phyloP scores from a whole-genome alignment of 2,113 vertebrate species.

The Pterocles orientalis region DNA sequence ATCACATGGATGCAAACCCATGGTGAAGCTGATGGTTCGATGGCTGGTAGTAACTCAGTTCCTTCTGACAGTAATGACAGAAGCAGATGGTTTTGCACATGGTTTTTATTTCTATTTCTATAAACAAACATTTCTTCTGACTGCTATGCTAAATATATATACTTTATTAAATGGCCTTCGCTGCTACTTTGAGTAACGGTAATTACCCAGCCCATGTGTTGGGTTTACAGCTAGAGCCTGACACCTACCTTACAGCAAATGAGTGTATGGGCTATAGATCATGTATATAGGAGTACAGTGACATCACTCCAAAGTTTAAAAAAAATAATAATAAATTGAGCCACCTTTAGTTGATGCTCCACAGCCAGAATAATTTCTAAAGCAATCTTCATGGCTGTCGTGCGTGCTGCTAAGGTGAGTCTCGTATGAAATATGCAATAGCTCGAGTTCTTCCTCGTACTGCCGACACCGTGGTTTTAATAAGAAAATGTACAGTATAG shows the following conservation, averaged over 20 bases:
- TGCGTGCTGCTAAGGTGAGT: not conserved
- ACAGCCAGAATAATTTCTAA: not conserved
- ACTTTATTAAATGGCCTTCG: not conserved
- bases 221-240: not conserved
- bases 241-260: not conserved
- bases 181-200: not conserved
- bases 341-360: not conserved
- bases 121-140: not conserved
- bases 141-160: not conserved
- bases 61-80: not conserved
- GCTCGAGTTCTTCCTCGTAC: not conserved
- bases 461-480: not conserved
- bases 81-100: not conserved
- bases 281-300: not conserved
- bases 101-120: not conserved
- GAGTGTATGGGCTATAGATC: no score
- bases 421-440: not conserved
- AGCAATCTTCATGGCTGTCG: not conserved
- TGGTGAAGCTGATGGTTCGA: not conserved
- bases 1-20: fast-evolving
- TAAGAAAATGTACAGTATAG: not conserved
- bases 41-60: not conserved
- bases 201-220: not conserved
- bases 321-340: not conserved
- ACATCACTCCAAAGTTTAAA: not conserved